Conservation (phyloP, 2,888 invertebrate species). For the Eledona agricola region DNA sequence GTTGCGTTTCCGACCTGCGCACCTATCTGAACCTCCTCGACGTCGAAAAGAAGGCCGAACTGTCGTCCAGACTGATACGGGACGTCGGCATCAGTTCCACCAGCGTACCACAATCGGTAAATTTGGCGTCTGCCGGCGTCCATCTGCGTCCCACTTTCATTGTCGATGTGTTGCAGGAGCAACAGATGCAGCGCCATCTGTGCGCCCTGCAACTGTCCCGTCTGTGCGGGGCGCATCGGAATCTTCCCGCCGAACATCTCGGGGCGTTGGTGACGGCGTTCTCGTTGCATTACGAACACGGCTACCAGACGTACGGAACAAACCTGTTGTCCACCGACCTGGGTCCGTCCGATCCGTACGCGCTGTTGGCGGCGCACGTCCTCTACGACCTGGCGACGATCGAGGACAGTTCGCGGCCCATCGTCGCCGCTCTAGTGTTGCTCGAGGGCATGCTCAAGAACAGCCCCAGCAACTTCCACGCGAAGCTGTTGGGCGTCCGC, state of each 20-base stretch:
- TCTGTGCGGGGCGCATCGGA: conserved; percentile 73
- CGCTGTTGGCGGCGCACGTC: conserved; percentile 79
- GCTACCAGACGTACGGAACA: conserved; percentile 65
- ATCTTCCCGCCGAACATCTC: conserved; percentile 65
- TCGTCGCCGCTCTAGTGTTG: conserved; percentile 73
- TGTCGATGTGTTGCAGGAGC: conserved; percentile 69
- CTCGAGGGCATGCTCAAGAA: conserved; percentile 77
- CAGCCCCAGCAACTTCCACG: conserved; percentile 89
- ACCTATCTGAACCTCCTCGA: conserved; percentile 78
- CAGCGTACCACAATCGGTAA: conserved; percentile 70
- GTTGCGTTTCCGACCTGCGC: conserved; percentile 85
- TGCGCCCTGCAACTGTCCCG: conserved; percentile 80
- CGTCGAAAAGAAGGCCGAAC: conserved; percentile 67
- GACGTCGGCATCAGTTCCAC: conserved; percentile 73
- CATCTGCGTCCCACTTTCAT: too few relatives aligned
- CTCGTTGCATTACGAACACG: conserved; percentile 73
- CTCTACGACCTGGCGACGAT: conserved; percentile 68
- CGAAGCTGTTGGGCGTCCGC: conserved; percentile 83
- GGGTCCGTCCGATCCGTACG: conserved; percentile 82
- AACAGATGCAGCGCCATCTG: conserved; percentile 85
- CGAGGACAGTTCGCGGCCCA: conserved; percentile 65
- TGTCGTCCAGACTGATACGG: conserved; percentile 69
- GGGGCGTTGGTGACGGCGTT: conserved; percentile 70
- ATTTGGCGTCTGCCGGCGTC: too few relatives aligned
- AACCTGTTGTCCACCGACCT: conserved; percentile 74